Conservation (phyloP, 2,888 invertebrate genomes). For the Thymelicus lineola region DNA sequence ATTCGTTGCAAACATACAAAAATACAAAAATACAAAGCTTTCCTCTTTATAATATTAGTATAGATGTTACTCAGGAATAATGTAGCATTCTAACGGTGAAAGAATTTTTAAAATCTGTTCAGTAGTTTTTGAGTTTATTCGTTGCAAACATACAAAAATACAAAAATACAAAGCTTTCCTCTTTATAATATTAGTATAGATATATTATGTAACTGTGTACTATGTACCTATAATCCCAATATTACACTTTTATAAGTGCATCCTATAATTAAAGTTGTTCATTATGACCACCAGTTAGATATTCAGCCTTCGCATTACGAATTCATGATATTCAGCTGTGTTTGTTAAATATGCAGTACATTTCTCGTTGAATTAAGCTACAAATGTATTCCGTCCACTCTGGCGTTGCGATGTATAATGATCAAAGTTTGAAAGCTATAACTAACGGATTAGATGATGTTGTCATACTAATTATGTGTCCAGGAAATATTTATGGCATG, state of each 20-base stretch:
- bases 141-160: no score
- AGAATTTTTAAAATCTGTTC: no score
- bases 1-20: no score
- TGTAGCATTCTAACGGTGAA: no score
- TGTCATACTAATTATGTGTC: constrained; percentile 23
- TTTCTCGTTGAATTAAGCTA: constrained; percentile 23
- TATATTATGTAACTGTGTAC: no score
- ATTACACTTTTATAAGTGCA: background rate
- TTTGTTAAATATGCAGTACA: constrained; percentile 32
- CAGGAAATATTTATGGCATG: constrained; percentile 7
- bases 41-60: no score
- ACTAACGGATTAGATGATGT: constrained; percentile 19
- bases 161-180: no score
- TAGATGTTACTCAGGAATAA: no score
- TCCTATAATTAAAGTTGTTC: constrained; percentile 32
- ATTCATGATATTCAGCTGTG: constrained; percentile 29
- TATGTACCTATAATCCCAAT: no score
- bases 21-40: no score
- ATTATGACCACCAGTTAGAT: constrained; percentile 26
- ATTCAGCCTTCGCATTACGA: constrained; percentile 21
- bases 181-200: no score
- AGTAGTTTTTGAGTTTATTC: no score
- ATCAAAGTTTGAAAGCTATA: constrained; percentile 13
- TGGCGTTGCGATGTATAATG: constrained; percentile 18
- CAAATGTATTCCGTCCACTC: constrained; percentile 17